A percentile compares a stretch with the other conserved stretches of the same genome.
These are phyloP conservation scores for Tuberolachnus salignus DNA, from an alignment of 2,888 invertebrate species.

Conservation along the genomic window DNA sequence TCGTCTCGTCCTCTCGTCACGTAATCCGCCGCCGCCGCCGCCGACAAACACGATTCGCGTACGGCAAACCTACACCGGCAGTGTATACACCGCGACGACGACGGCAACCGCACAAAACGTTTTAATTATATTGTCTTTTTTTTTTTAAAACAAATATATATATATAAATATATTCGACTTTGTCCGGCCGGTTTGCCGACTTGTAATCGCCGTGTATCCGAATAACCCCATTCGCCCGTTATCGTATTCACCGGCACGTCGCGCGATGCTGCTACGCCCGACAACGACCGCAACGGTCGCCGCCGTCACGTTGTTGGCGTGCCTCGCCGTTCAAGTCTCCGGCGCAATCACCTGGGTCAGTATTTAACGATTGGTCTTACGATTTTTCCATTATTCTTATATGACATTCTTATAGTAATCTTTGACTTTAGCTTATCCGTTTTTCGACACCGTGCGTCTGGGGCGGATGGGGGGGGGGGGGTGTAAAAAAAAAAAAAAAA, in stretches of 20 bases:
- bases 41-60: background rate
- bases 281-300: background rate
- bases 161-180: no score
- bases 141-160: no score
- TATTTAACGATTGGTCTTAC: background rate
- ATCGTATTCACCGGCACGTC: no score
- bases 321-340: slow-evolving; percentile 29
- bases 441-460: background rate
- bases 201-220: no score
- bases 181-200: no score
- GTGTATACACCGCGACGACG: background rate
- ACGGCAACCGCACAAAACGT: background rate
- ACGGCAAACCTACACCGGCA: background rate
- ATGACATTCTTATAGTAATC: no score
- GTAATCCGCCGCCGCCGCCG: slow-evolving; percentile 22
- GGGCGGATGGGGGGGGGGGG: no score
- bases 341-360: slow-evolving; percentile 35
- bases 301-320: slow-evolving; percentile 20
- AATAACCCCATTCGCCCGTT: no score
- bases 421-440: no score
- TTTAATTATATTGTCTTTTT: no score
- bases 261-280: no score
- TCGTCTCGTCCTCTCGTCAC: slow-evolving; percentile 52
- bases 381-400: background rate
- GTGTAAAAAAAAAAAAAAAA: no score